phyloP scores from a whole-genome alignment of 2,888 invertebrate genomes.

The Brachyopa scutellaris region DNA sequence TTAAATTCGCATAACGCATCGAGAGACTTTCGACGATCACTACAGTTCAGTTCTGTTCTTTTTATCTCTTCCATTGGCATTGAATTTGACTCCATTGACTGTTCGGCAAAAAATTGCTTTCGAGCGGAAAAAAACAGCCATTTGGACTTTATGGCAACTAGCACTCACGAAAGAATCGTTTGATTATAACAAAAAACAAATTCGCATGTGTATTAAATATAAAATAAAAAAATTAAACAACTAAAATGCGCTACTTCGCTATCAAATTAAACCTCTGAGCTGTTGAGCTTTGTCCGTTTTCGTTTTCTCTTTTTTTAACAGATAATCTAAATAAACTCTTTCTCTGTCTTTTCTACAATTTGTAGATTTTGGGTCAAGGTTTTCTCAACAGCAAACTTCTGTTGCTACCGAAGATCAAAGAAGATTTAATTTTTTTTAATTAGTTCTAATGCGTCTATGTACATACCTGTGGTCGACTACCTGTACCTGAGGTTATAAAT shows the following conservation, averaged over 20 bases:
- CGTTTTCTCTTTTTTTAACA: background rate
- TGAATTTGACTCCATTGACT: background rate
- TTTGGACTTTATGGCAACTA: constrained; percentile 25
- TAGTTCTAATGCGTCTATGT: background rate
- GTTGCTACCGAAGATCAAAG: background rate
- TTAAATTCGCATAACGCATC: background rate
- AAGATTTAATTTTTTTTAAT: background rate
- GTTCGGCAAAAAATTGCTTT: background rate
- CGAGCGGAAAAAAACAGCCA: no score
- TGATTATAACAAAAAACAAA: background rate
- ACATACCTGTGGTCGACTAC: background rate
- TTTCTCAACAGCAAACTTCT: no score
- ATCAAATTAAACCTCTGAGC: constrained; percentile 8
- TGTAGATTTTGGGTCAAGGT: constrained; percentile 8
- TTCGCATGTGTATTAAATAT: background rate
- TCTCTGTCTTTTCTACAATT: background rate
- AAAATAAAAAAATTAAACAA: no score
- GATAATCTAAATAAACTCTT: constrained; percentile 7
- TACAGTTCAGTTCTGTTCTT: no score
- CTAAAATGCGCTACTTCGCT: background rate
- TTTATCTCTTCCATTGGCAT: background rate
- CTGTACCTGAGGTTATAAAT: background rate
- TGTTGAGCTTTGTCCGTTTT: no score
- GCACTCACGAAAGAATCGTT: background rate
- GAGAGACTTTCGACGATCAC: no score